These are phyloP conservation scores for Sclerurus mexicanus DNA, from an alignment of 2,113 vertebrate species.

Conservation along the genomic window DNA sequence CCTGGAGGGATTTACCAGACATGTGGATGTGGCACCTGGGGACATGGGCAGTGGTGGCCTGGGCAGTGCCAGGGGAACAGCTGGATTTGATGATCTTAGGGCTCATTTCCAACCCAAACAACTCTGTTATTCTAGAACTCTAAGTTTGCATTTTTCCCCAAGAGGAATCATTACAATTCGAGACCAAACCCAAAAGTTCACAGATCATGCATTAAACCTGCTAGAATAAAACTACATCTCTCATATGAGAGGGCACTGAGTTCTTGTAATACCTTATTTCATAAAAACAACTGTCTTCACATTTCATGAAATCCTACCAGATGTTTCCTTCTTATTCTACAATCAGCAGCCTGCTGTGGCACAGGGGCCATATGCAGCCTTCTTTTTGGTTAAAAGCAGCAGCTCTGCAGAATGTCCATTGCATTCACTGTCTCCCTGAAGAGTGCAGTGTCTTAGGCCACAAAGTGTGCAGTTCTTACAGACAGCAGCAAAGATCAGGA, in stretches of 20 bases:
- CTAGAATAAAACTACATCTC: neutral
- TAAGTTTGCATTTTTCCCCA: neutral
- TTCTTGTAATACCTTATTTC: neutral
- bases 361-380: neutral
- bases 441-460: neutral
- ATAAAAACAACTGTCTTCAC: neutral
- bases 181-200: neutral
- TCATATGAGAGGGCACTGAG: neutral
- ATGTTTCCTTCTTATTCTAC: neutral
- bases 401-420: neutral
- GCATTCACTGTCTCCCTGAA: neutral
- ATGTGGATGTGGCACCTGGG: neutral
- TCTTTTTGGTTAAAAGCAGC: neutral
- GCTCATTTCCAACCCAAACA: neutral
- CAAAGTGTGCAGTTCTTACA: neutral
- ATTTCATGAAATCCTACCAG: neutral
- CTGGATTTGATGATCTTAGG: neutral
- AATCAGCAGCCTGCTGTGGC: neutral
- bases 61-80: neutral
- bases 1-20: neutral
- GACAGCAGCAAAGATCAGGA: neutral
- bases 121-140: neutral
- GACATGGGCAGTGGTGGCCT: neutral
- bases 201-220: neutral
- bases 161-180: neutral